Evolutionary conservation across 2,113 vertebrate species (phyloP), one percentile per base, ranked within the genome.

Genomic region (Cygnus buccinator): DNA sequence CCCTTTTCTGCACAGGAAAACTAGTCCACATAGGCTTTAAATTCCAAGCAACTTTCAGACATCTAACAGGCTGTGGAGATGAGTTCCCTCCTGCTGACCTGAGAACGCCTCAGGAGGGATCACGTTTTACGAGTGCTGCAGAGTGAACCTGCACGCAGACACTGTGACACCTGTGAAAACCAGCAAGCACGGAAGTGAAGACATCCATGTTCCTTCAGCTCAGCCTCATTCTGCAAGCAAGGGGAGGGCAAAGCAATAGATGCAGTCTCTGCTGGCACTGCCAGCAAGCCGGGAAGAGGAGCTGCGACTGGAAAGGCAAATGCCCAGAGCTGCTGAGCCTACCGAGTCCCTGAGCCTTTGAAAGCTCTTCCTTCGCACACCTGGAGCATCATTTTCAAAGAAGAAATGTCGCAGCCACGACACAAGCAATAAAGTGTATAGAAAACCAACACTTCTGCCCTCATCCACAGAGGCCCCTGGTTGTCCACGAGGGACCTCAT

Each of bases 111-210:
- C 70, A 7, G 57, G 57, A 87, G 78, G 11, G 75, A 84, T 52
- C 28, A 9, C 0, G 21, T 72, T 75, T 50, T 78, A 41, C 46
- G 71, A 74, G 31, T 0, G 3, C 65, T 48, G 61, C 65, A 31
- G 28, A 76, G 62, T 25, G 71, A 75, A 85, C 66, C n/a, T 37
- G 82, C 78, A 84, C 10, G 23, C 73, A 81, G 39, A 58, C 73
- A 29, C 39, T 0, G 6, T 14, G 80, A 68, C 54, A 82, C 43
- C 72, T 33, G 41, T 0, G 0, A 71, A 43, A 63, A 55, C 5
- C 0, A 66, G 50, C 44, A 67, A 28, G 41, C 16, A 43, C 0
- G 0, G 74, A 61, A 55, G 28, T n/a, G 17, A 46, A 65, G 44
- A 29, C 13, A 25, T 13, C 65, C 23, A 5, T 0, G 1, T 37